Conservation (phyloP, 92 coral and sea anemone species). For the Heteractis magnifica region DNA sequence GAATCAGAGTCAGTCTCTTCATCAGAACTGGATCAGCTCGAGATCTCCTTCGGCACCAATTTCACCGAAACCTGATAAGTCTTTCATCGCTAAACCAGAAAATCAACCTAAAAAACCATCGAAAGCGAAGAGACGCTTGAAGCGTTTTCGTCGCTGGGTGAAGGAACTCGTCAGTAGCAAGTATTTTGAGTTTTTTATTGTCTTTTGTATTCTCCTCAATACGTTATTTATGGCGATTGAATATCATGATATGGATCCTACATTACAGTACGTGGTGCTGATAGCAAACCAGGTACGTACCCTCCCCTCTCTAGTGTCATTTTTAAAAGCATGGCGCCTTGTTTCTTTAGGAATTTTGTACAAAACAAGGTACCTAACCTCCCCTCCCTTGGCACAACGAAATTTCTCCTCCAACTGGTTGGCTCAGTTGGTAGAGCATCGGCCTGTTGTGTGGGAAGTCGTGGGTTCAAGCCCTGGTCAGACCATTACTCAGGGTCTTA, state of each 20-base stretch:
- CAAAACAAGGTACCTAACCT: neutral
- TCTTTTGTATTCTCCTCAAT: slow-evolving; percentile 76
- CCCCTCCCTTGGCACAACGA: neutral
- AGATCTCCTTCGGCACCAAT: neutral
- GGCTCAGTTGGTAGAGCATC: no score
- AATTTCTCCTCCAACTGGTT: no score
- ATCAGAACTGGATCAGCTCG: slow-evolving; percentile 41
- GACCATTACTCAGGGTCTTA: no score
- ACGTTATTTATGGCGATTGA: slow-evolving; percentile 88
- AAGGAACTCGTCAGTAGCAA: slow-evolving; percentile 51
- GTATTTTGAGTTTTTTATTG: slow-evolving; percentile 70
- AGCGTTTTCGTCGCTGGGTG: slow-evolving; percentile 39
- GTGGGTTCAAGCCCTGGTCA: no score
- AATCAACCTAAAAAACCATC: slow-evolving; percentile 2
- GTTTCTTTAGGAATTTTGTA: neutral
- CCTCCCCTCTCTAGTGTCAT: neutral
- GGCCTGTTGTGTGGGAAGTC: no score
- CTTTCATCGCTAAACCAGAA: neutral
- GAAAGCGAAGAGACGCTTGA: slow-evolving; percentile 1
- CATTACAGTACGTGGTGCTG: slow-evolving; percentile 52
- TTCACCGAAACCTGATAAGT: neutral
- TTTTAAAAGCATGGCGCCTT: neutral
- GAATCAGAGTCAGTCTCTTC: slow-evolving; percentile 28
- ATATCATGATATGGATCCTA: slow-evolving; percentile 75
- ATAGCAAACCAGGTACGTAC: slow-evolving; percentile 77